Evolutionary conservation across 2,113 vertebrate genomes (phyloP).

Genomic region (Corythoichthys haematopterus): DNA sequence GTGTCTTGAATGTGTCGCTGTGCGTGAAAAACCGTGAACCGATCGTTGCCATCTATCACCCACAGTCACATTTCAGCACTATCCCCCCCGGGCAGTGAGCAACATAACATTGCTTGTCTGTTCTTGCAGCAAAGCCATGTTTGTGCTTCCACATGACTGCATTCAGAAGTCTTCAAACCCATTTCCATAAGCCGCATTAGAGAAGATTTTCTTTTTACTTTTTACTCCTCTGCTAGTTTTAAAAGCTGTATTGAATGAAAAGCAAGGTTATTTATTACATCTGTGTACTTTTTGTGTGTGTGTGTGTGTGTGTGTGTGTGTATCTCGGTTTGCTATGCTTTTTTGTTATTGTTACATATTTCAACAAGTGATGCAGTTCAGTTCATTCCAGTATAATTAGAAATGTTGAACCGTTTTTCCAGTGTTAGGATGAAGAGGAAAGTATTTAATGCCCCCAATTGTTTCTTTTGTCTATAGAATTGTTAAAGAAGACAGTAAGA

Average conservation of each 20-base stretch:
- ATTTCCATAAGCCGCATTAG: slow-evolving; percentile 6
- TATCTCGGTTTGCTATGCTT: too few species aligned
- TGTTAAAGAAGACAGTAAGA: too few species aligned
- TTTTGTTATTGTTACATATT: neutral
- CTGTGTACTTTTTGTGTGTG: slow-evolving; percentile 21
- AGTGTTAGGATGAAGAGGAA: neutral
- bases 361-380: neutral
- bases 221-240: neutral
- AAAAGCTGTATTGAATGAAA: slow-evolving; percentile 16
- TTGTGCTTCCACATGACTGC: slow-evolving; percentile 17
- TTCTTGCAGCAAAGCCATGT: slow-evolving; percentile 25
- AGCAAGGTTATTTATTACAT: slow-evolving; percentile 31
- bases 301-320: too few species aligned
- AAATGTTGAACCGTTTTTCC: neutral
- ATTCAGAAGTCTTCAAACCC: slow-evolving; percentile 15
- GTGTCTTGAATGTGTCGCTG: neutral
- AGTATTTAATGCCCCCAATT: too few species aligned
- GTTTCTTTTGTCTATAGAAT: too few species aligned
- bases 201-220: neutral
- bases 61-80: slow-evolving; percentile 21
- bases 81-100: slow-evolving; percentile 14
- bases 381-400: neutral
- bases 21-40: slow-evolving; percentile 11
- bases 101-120: slow-evolving; percentile 28
- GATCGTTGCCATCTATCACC: slow-evolving; percentile 24